Percentiles rank a stretch among this genome's conserved stretches.
phyloP scores from a whole-genome alignment of 2,113 vertebrate species.

The Capra hircus region DNA sequence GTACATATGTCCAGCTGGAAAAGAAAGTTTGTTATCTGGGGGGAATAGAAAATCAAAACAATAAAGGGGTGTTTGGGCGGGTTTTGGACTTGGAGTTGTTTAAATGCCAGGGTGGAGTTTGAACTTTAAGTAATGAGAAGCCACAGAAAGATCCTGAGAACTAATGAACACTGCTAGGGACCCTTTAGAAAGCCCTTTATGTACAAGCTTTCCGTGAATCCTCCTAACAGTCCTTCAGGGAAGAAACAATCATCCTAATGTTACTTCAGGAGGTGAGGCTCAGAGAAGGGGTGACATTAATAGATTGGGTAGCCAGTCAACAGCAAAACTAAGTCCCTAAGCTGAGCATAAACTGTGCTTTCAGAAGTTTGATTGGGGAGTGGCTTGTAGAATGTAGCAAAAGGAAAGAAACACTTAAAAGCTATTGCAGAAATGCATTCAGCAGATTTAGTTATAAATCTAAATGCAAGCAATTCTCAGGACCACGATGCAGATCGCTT shows the following conservation, averaged over 20 bases:
- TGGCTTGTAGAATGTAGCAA: not conserved
- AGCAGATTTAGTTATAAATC: not conserved
- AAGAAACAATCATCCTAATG: not conserved
- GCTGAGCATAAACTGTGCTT: not conserved
- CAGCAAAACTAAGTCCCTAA: not conserved
- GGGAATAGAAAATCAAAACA: not conserved
- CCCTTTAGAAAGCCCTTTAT: not conserved
- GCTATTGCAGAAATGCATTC: not conserved
- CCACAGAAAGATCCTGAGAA: not conserved
- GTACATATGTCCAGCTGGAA: not conserved
- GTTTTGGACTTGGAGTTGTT: not conserved
- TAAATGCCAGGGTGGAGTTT: not conserved
- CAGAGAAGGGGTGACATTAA: not conserved
- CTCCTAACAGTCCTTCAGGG: not conserved
- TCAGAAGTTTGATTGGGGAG: not conserved
- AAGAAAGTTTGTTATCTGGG: not conserved
- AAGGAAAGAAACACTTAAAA: not conserved
- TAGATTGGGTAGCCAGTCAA: not conserved
- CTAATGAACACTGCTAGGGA: not conserved
- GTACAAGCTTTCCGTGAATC: not conserved
- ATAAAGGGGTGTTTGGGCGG: not conserved
- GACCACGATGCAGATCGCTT: not conserved
- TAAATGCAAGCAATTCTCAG: constrained; percentile 4
- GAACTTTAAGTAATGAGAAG: not conserved
- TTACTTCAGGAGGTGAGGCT: not conserved